A percentile compares a stretch with the other conserved stretches of the same genome.
Evolutionary conservation across 2,888 invertebrate species (phyloP).

Genomic region (Euclidia mi): DNA sequence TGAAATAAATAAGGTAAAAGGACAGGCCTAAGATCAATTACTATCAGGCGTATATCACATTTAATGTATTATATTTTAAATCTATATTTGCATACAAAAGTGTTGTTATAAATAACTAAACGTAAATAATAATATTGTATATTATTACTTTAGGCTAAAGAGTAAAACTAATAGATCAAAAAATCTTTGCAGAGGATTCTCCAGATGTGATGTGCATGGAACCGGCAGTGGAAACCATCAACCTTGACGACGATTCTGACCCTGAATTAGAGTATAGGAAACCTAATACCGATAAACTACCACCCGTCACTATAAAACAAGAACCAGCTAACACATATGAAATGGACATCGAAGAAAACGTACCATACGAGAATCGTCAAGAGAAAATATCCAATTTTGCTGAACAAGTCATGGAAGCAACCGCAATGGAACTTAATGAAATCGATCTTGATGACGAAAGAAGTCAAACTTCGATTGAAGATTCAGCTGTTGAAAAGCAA

Average conservation of each 20-base stretch:
- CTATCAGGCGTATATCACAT: too few species aligned
- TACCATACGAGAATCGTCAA: constrained; percentile 22
- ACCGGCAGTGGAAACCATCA: constrained; percentile 75
- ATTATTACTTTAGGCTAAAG: too few species aligned
- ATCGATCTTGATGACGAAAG: constrained; percentile 30
- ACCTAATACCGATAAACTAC: too few species aligned
- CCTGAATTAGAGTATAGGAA: constrained; percentile 35
- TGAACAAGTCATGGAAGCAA: constrained; percentile 28
- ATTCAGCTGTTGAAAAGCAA: neutral
- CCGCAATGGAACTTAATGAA: constrained; percentile 29
- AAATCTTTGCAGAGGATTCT: constrained; percentile 56
- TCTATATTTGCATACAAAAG: too few species aligned
- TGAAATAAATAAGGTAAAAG: too few species aligned
- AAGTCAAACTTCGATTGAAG: neutral
- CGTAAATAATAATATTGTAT: too few species aligned
- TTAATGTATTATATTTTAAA: too few species aligned
- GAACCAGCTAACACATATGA: constrained; percentile 43
- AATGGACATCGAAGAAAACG: constrained; percentile 19
- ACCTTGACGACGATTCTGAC: constrained; percentile 68
- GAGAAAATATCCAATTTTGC: constrained; percentile 26
- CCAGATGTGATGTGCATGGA: constrained; percentile 74
- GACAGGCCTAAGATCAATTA: too few species aligned
- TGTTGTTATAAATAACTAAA: too few species aligned
- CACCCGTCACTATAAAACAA: constrained; percentile 36
- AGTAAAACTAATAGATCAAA: too few species aligned